Evolutionary conservation across 2,888 invertebrate species (phyloP).

Genomic region (Cremastinae sp.): DNA sequence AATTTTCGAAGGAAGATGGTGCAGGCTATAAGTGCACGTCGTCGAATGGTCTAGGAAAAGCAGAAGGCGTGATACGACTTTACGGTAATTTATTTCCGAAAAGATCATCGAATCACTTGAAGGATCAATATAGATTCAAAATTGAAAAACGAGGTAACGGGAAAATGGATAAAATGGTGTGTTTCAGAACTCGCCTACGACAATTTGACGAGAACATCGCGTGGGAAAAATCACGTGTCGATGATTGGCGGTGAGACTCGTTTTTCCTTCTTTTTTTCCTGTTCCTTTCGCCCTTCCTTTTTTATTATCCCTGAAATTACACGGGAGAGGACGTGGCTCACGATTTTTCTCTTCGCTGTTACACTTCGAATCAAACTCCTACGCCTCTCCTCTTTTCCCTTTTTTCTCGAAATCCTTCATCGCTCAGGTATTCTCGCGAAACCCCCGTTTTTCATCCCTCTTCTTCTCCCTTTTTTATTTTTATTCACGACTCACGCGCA

Average conservation of each 20-base stretch:
- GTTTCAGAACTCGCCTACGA: conserved; percentile 82
- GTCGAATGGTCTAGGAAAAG: conserved; percentile 89
- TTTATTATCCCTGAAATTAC: conserved; percentile 49
- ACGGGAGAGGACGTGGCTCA: conserved; percentile 32
- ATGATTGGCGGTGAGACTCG: conserved; percentile 82
- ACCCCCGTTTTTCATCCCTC: conserved; percentile 2
- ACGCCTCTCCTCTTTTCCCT: not conserved
- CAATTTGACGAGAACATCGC: conserved; percentile 81
- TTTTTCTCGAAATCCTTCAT: conserved; percentile 24
- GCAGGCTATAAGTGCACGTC: conserved; percentile 91
- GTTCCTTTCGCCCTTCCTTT: conserved; percentile 33
- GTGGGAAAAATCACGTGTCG: conserved; percentile 82
- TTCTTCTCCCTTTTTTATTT: conserved; percentile 41
- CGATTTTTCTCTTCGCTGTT: conserved; percentile 32
- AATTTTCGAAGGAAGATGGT: conserved; percentile 83
- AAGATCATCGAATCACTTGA: not conserved
- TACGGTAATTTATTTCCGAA: conserved; percentile 83
- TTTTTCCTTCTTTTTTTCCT: conserved; percentile 14
- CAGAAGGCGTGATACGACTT: conserved; percentile 88
- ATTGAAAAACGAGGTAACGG: not conserved
- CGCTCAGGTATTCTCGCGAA: conserved; percentile 42
- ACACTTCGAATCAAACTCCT: not conserved
- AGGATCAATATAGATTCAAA: conserved; percentile 13
- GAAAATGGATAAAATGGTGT: conserved; percentile 34
- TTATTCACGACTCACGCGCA: conserved; percentile 37